Evolutionary conservation across 1,140 invertebrate species (phyloP), one percentile per base, ranked within the genome.

Genomic region (Euglossa dilemma): DNA sequence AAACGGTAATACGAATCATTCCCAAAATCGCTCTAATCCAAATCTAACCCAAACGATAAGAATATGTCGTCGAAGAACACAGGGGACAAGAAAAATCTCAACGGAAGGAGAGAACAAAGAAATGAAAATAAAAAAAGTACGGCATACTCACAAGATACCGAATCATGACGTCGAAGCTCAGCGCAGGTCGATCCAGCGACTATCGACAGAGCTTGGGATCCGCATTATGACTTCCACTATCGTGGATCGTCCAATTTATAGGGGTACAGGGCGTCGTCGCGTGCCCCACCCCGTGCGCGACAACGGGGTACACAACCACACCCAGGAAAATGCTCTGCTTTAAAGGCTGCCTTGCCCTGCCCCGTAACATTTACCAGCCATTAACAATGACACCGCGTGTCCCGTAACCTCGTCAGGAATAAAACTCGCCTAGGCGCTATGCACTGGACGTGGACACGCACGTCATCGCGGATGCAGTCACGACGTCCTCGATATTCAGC

Each of bases 161-260:
- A 63, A 91, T 85, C 91, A 92, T 92, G 52, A 54, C 76, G 83
- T 57, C 59, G 77, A 61, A 81, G 66, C 70, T 59, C 77, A 57
- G 66, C 56, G 63, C 45, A 61, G 57, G 57, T 82, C 69, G 69
- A 56, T 74, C 75, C 71, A 78, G 83, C 74, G 78, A 73, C 71
- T 82, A 71, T 57, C 59, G 64, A 66, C 57, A 78, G 69, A 80
- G 83, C 86, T 79, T 84, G 73, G 81, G 74, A 85, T 87, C 83
- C 85, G 91, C 90, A 85, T 88, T 83, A 92, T 92, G 90, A 73
- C 85, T 87, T 88, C 70, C 85, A 87, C 43, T 76, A 75, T 87
- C 85, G 80, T 80, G 82, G 87, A 91, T 92, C 93, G 91, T 90
- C 89, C 91, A 94, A 93, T 94, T 94, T 94, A 94, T 94, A 94